Conservation (phyloP, 2,113 vertebrate species). For the Haemorhous mexicanus region DNA sequence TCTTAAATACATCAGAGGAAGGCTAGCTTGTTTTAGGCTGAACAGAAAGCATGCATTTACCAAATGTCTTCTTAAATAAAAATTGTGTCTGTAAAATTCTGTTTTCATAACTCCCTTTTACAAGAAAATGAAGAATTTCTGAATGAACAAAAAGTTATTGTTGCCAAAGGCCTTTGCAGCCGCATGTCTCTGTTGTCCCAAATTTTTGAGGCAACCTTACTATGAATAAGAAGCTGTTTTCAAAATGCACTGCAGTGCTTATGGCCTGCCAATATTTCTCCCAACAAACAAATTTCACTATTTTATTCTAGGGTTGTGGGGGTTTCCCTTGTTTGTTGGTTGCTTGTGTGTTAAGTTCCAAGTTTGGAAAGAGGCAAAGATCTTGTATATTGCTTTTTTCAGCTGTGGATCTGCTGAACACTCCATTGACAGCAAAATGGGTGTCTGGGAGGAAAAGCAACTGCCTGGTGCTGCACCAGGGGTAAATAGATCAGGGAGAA, state of each 20-base stretch:
- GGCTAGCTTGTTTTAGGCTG: not conserved
- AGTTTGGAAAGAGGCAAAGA: not conserved
- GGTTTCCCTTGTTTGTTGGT: not conserved
- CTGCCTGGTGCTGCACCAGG: not conserved
- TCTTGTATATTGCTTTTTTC: not conserved
- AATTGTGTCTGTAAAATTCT: not conserved
- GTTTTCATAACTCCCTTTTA: not conserved
- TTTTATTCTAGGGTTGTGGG: not conserved
- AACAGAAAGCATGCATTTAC: not conserved
- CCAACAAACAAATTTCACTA: not conserved
- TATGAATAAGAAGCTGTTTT: not conserved
- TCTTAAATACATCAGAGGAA: not conserved
- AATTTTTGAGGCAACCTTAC: not conserved
- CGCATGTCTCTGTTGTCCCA: not conserved
- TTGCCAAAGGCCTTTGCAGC: not conserved
- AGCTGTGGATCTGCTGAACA: not conserved
- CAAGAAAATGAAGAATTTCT: not conserved
- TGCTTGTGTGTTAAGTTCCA: not conserved
- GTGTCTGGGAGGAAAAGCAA: not conserved
- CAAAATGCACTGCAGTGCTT: not conserved
- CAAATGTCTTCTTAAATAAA: not conserved
- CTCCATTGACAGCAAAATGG: not conserved
- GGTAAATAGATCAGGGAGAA: not conserved
- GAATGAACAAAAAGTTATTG: not conserved
- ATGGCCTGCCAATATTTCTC: not conserved